Percentiles rank a stretch among this genome's conserved stretches.
Evolutionary conservation across 2,888 invertebrate genomes (phyloP).

Genomic region (Acholoe squamosa): DNA sequence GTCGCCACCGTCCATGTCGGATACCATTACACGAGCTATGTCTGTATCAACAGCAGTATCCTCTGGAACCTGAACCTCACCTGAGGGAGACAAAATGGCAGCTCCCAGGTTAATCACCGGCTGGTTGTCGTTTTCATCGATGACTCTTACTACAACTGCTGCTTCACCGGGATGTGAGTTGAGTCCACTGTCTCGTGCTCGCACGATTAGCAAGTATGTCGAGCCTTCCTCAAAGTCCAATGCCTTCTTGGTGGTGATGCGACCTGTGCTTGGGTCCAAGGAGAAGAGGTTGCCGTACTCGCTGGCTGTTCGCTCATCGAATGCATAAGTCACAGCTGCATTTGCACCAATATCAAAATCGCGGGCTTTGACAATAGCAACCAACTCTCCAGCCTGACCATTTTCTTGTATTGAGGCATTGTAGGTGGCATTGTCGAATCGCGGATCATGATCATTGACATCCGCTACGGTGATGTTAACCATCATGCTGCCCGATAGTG

Average conservation of each 20-base stretch:
- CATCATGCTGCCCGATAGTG: constrained; percentile 19
- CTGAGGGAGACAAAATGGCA: neutral
- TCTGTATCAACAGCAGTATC: constrained; percentile 47
- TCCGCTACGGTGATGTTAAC: constrained; percentile 50
- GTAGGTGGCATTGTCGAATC: constrained; percentile 60
- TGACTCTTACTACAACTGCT: constrained; percentile 63
- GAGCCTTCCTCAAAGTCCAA: constrained; percentile 67
- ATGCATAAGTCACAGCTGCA: constrained; percentile 20
- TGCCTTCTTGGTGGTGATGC: constrained; percentile 51
- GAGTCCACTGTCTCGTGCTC: constrained; percentile 64
- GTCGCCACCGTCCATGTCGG: constrained; percentile 66
- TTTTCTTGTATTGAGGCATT: constrained; percentile 37
- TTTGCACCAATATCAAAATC: constrained; percentile 56
- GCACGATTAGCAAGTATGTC: constrained; percentile 63
- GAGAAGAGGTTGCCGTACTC: constrained; percentile 36
- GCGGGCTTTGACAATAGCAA: constrained; percentile 31
- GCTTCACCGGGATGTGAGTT: constrained; percentile 53
- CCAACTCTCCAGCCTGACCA: neutral
- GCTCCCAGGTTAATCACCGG: constrained; percentile 57
- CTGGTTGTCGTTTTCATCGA: constrained; percentile 67
- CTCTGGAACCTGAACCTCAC: constrained; percentile 58
- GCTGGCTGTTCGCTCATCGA: neutral
- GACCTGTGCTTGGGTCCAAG: constrained; percentile 39
- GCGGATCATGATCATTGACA: constrained; percentile 60
- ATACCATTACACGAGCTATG: constrained; percentile 63